These are phyloP conservation scores for Chorisops tibialis DNA, from an alignment of 2,888 invertebrate genomes.

Conservation along the genomic window DNA sequence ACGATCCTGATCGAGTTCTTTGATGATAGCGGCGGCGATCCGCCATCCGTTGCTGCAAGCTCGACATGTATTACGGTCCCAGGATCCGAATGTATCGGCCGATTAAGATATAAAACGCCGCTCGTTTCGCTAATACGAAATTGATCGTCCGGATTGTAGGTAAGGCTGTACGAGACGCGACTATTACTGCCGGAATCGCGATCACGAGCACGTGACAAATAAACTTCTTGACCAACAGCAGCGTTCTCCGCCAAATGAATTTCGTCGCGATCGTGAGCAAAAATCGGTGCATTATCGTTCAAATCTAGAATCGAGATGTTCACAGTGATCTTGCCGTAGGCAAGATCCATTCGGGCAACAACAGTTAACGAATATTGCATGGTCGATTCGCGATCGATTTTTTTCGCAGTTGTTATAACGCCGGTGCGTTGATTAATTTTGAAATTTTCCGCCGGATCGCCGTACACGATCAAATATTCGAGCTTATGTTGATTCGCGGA, in stretches of 20 bases:
- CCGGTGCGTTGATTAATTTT: slow-evolving; percentile 77
- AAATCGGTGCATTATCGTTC: slow-evolving; percentile 88
- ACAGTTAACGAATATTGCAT: slow-evolving; percentile 74
- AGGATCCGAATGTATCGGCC: slow-evolving; percentile 73
- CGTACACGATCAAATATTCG: slow-evolving; percentile 74
- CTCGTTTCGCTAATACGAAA: slow-evolving; percentile 83
- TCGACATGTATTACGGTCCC: slow-evolving; percentile 69
- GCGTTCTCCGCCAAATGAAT: slow-evolving; percentile 81
- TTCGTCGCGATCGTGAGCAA: slow-evolving; percentile 75
- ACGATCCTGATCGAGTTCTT: slow-evolving; percentile 69
- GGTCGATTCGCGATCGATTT: slow-evolving; percentile 80
- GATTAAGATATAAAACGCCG: slow-evolving; percentile 84
- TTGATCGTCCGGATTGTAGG: slow-evolving; percentile 73
- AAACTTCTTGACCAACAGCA: slow-evolving; percentile 91
- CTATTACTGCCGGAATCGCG: slow-evolving; percentile 87
- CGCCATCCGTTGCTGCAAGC: slow-evolving; percentile 82
- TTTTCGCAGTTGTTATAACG: slow-evolving; percentile 70
- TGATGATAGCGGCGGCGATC: slow-evolving; percentile 69
- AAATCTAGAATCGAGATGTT: slow-evolving; percentile 80
- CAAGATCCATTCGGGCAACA: slow-evolving; percentile 72
- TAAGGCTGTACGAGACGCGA: slow-evolving; percentile 75
- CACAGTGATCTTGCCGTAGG: slow-evolving; percentile 74
- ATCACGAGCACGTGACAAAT: slow-evolving; percentile 81
- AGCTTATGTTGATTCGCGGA: slow-evolving; percentile 54
- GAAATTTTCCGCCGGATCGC: slow-evolving; percentile 75